These are phyloP conservation scores for Polyommatus icarus DNA, from an alignment of 2,888 invertebrate genomes.

Conservation along the genomic window DNA sequence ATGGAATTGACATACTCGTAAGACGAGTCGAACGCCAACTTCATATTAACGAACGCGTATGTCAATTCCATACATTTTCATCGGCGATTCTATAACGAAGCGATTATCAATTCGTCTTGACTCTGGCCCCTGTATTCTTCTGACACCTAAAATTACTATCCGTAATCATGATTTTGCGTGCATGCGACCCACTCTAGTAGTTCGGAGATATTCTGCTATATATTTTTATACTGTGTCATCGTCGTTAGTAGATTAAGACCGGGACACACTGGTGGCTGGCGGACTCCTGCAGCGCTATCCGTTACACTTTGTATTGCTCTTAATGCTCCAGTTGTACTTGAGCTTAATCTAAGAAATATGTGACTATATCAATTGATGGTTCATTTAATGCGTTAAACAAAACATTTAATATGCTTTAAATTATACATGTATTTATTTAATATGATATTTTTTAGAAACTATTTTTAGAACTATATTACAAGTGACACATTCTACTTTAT, in stretches of 20 bases:
- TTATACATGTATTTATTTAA: too few species aligned
- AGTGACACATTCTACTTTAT: too few species aligned
- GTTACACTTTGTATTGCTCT: neutral
- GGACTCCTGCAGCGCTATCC: neutral
- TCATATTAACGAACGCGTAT: too few species aligned
- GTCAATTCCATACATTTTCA: too few species aligned
- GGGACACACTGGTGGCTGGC: neutral
- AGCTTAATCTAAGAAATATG: neutral
- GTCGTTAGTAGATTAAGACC: constrained; percentile 21
- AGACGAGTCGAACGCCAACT: too few species aligned
- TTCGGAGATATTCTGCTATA: neutral
- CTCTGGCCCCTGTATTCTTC: neutral
- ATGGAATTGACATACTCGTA: too few species aligned
- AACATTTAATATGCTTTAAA: too few species aligned
- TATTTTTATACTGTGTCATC: neutral
- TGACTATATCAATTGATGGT: neutral
- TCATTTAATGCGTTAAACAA: neutral
- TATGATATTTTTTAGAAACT: too few species aligned
- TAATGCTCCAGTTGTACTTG: neutral
- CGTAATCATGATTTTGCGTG: neutral
- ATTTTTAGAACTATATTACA: too few species aligned
- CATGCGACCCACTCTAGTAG: neutral
- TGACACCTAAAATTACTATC: neutral
- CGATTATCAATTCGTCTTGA: too few species aligned
- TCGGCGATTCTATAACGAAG: too few species aligned